Evolutionary conservation across 2,888 invertebrate genomes (phyloP), one percentile per base, ranked within the genome.

Genomic region (Xylophagus ater): DNA sequence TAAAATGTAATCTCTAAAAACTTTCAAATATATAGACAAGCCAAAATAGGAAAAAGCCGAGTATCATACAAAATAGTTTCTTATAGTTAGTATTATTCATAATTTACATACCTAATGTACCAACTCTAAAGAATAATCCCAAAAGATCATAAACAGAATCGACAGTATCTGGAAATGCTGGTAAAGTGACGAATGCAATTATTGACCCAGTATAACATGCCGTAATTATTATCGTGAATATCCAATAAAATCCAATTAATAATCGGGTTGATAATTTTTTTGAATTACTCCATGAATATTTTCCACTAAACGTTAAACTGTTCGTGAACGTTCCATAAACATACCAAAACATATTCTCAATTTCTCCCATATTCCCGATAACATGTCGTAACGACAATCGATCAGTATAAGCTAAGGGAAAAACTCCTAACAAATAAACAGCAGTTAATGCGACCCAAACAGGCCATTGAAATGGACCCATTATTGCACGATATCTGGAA

Each of bases 321-420:
- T 86, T 86, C 0, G 86, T 86, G 54, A 85, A 86, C 29, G 84
- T 85, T 4, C 85, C 84, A 52, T 84, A 86, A 38, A 86, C 82
- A 54, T 83, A 84, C 85, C 85, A 86, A 58, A 85, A 85, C 83
- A 85, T 84, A 51, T 83, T 81, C 60, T 83, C 82, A 24, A 84
- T 67, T 65, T 82, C 79, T 34, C 77, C 76, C 41, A 78, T 78
- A 49, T 78, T 74, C 26, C 76, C 69, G 19, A 83, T 51, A 20
- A 85, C 62, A 53, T 79, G 78, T 7, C 63, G 68, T 13, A 83
- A 56, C 0, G 79, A 74, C 41, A 78, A 72, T 49, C 78, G 78
- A 52, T 82, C 79, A 0, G 81, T 82, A 54, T 78, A 81, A 1
- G 80, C 74, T 34, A 85, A 66, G 2, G 84, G 83, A 48, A 85